phyloP scores from a whole-genome alignment of 2,797 vertebrate species.

The Pangasius larnaudii region DNA sequence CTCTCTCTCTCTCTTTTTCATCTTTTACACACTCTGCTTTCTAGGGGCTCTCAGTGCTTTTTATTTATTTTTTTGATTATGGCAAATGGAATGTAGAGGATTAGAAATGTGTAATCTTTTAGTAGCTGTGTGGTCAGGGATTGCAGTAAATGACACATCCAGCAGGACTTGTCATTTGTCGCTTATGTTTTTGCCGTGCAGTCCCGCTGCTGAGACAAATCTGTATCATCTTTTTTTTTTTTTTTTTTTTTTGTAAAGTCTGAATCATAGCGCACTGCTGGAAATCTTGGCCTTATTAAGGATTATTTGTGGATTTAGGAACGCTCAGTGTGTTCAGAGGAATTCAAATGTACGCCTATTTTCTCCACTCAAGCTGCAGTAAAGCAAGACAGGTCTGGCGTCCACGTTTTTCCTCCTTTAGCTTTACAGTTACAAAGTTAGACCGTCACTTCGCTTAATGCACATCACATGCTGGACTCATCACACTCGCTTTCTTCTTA shows the following conservation, averaged over 20 bases:
- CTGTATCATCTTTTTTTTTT: slow-evolving; percentile 29
- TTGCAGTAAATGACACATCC: slow-evolving; percentile 49
- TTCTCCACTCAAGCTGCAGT: neutral
- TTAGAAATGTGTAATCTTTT: slow-evolving; percentile 58
- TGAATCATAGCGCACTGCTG: slow-evolving; percentile 51
- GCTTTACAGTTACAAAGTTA: neutral
- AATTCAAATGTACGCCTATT: neutral
- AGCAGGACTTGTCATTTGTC: slow-evolving; percentile 41
- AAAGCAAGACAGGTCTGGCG: neutral
- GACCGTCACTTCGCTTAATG: neutral
- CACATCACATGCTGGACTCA: neutral
- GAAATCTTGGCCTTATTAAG: slow-evolving; percentile 32
- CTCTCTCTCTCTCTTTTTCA: slow-evolving; percentile 16
- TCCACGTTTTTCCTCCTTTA: neutral
- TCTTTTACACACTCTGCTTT: slow-evolving; percentile 40
- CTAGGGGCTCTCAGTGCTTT: slow-evolving; percentile 24
- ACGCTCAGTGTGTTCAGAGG: neutral
- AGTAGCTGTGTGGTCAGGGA: slow-evolving; percentile 52
- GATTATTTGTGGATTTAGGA: slow-evolving; percentile 27
- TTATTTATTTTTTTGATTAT: slow-evolving; percentile 48
- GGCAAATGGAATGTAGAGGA: slow-evolving; percentile 49
- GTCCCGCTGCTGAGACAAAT: slow-evolving; percentile 55
- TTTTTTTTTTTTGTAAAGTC: slow-evolving; percentile 21
- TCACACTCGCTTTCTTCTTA: neutral
- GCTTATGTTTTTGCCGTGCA: slow-evolving; percentile 36